These are phyloP conservation scores for Asteroscopus sphinx DNA, from an alignment of 2,888 invertebrate species.

Conservation along the genomic window DNA sequence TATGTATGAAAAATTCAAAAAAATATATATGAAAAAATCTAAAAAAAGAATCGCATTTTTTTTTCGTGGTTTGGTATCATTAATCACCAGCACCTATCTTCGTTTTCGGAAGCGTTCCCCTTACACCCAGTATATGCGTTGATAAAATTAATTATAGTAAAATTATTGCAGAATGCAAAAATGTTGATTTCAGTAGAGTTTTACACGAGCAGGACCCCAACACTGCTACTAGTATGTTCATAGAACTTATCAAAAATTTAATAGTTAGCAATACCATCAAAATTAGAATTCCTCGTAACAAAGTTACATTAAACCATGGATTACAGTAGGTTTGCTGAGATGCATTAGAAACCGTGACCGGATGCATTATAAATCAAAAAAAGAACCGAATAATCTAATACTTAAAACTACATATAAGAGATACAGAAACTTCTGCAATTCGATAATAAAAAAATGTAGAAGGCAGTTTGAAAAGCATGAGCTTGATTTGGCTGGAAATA, in stretches of 20 bases:
- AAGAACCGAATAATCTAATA: background rate
- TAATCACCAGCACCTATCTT: no score
- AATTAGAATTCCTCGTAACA: conserved; percentile 1
- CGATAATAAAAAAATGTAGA: conserved; percentile 1
- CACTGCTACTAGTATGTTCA: background rate
- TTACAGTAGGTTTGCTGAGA: conserved; percentile 1
- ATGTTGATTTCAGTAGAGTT: background rate
- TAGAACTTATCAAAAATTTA: background rate
- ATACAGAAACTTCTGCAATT: conserved; percentile 6
- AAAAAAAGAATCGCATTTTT: no score
- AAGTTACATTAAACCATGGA: conserved; percentile 6
- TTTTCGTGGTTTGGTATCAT: no score
- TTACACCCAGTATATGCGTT: no score
- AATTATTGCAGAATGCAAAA: background rate
- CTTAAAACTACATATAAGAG: conserved; percentile 2
- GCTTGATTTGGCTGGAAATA: background rate
- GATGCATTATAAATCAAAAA: conserved; percentile 2
- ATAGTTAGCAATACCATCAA: conserved; percentile 1
- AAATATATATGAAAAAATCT: no score
- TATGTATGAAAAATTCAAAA: no score
- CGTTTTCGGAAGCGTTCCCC: no score
- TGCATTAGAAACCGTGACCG: no score
- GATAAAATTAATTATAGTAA: conserved; percentile 2
- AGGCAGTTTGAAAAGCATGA: background rate
- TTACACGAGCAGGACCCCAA: conserved; percentile 1